phyloP scores from a whole-genome alignment of 2,888 invertebrate genomes.

The Drosophila kanekoi region DNA sequence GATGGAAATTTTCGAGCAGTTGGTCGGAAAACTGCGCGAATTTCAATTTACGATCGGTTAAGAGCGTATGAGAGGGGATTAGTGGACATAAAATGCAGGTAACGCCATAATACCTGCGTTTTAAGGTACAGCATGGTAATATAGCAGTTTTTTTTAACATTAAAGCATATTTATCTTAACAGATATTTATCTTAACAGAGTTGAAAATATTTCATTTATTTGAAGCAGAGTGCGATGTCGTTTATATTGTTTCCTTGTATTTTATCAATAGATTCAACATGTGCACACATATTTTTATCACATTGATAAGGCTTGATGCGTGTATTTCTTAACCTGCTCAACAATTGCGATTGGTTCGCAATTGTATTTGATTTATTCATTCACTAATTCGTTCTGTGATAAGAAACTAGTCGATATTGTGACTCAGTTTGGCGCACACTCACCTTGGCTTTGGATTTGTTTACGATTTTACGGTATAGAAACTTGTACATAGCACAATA shows the following conservation, averaged over 20 bases:
- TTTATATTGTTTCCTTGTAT: background rate
- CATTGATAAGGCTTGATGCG: constrained; percentile 11
- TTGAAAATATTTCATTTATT: no score
- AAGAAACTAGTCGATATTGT: constrained; percentile 23
- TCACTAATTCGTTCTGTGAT: constrained; percentile 33
- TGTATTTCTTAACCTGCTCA: constrained; percentile 46
- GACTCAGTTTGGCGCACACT: constrained; percentile 47
- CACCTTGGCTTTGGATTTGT: constrained; percentile 64
- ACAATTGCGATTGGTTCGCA: constrained; percentile 25
- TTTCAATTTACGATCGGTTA: constrained; percentile 6
- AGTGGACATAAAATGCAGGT: constrained; percentile 5
- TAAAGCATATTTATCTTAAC: no score
- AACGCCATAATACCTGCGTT: constrained; percentile 14
- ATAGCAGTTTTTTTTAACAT: no score
- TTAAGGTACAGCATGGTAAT: no score
- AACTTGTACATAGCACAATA: constrained; percentile 62
- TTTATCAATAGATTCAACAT: background rate
- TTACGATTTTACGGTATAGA: constrained; percentile 63
- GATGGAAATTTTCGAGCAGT: constrained; percentile 43
- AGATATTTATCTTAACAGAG: no score
- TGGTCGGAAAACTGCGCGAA: constrained; percentile 49
- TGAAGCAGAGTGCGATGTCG: background rate
- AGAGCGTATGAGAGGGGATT: constrained; percentile 27
- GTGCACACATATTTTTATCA: background rate
- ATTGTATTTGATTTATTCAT: constrained; percentile 15